Conservation (phyloP, 92 coral and sea anemone genomes). For the Micromussa lordhowensis region DNA sequence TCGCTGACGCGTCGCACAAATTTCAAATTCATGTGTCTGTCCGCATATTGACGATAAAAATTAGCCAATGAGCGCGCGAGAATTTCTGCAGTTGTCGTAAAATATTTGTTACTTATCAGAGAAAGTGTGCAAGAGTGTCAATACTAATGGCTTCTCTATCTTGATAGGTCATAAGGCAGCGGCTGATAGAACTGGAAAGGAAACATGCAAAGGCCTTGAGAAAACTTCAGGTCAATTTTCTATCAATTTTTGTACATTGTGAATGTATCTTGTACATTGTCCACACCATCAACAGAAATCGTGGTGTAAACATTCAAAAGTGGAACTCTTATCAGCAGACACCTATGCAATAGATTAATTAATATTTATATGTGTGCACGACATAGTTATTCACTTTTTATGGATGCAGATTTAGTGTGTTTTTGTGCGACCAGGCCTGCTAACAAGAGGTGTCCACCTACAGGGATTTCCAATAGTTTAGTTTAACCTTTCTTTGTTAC, state of each 20-base stretch:
- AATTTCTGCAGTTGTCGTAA: too few relatives aligned
- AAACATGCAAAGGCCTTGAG: constrained; percentile 75
- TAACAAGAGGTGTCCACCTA: not conserved
- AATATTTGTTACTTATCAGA: not conserved
- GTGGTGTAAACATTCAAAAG: too few relatives aligned
- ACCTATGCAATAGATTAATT: too few relatives aligned
- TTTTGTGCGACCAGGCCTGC: not conserved
- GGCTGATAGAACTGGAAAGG: constrained; percentile 66
- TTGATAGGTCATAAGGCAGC: constrained; percentile 46
- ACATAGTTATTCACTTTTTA: too few relatives aligned
- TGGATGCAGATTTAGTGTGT: not conserved
- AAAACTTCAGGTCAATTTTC: constrained; percentile 69
- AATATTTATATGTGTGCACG: too few relatives aligned
- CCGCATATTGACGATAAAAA: too few relatives aligned
- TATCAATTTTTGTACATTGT: not conserved
- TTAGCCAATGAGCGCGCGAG: too few relatives aligned
- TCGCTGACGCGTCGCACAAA: too few relatives aligned
- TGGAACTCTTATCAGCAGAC: too few relatives aligned
- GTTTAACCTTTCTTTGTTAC: not conserved
- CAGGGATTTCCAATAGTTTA: too few relatives aligned
- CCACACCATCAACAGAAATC: not conserved
- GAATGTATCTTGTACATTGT: not conserved
- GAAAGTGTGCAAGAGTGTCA: not conserved
- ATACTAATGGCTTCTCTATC: not conserved
- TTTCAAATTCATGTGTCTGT: too few relatives aligned